Evolutionary conservation across 2,797 vertebrate genomes (phyloP), one percentile per base, ranked within the genome.

Genomic region (Coreius guichenoti): DNA sequence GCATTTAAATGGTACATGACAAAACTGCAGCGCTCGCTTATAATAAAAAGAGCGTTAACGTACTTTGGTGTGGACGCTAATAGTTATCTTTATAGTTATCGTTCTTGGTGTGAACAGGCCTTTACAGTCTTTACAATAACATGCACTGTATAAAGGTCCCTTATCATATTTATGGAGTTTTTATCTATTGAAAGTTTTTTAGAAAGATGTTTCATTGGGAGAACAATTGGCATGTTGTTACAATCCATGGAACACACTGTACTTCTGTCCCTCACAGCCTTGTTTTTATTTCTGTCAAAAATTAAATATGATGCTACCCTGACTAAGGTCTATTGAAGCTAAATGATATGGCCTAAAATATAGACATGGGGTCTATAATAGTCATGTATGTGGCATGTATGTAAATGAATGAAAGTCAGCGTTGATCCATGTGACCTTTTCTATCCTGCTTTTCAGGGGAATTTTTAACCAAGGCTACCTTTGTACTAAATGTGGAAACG

Each of bases 381-480:
- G 6, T 43, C 21, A 73, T 61, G 19, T 61, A 56, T 39, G 74
- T 5, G 45, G n/a, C n/a, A 26, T 72, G 3, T 45, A 21, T 78
- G 36, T 29, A 78, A 58, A 23, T 39, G 12, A 77, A n/a, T 36
- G 33, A 77, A 65, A 39, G 33, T 58, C 36, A 61, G n/a, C 1
- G 6, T 31, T 82, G 21, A 70, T 8, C 47, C 16, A 8, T 47
- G 54, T 65, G 29, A 65, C 29, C 14, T 65, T 65, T 65, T 31
- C 14, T 65, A 29, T 74, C 21, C 92, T 92, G 73, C 89, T 88
- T 93, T 94, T 70, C 94, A 99, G 98, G 89, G 98, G 98, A 83
- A 93, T 97, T 72, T 99, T 99, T 93, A 95, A 96, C 93, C 98
- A 99, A 95, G 98, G 98, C 83, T 99, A 99, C 93, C 92, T 96